phyloP scores from a whole-genome alignment of 1,140 invertebrate genomes.

The Trichogramma pretiosum region DNA sequence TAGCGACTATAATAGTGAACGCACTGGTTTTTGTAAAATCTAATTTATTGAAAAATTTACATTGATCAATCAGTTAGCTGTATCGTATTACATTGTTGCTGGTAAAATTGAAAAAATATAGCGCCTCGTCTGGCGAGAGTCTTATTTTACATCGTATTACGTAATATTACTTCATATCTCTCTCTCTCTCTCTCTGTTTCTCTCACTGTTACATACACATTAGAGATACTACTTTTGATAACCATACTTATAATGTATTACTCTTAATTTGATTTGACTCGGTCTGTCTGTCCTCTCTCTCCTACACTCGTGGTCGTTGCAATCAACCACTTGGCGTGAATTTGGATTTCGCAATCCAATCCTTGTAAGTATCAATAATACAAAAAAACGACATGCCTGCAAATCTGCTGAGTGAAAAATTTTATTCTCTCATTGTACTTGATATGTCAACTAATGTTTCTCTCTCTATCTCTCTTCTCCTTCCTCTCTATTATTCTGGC shows the following conservation, averaged over 20 bases:
- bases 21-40: too few species aligned
- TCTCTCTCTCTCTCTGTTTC: conserved; percentile 1
- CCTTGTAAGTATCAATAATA: conserved; percentile 41
- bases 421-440: conserved; percentile 20
- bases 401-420: conserved; percentile 20
- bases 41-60: too few species aligned
- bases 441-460: conserved; percentile 10
- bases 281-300: conserved; percentile 35
- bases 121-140: too few species aligned
- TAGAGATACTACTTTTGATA: conserved; percentile 12
- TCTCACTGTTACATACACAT: not conserved
- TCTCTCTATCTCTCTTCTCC: too few species aligned
- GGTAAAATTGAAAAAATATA: too few species aligned
- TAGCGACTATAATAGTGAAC: too few species aligned
- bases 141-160: too few species aligned
- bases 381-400: too few species aligned
- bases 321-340: conserved; percentile 30
- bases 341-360: conserved; percentile 33
- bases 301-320: too few species aligned
- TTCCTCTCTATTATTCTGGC: too few species aligned
- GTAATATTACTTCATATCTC: not conserved
- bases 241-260: conserved; percentile 33
- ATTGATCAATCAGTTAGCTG: too few species aligned
- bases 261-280: conserved; percentile 44
- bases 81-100: too few species aligned